phyloP scores from a whole-genome alignment of 2,113 vertebrate species.

The Tamias sibiricus region DNA sequence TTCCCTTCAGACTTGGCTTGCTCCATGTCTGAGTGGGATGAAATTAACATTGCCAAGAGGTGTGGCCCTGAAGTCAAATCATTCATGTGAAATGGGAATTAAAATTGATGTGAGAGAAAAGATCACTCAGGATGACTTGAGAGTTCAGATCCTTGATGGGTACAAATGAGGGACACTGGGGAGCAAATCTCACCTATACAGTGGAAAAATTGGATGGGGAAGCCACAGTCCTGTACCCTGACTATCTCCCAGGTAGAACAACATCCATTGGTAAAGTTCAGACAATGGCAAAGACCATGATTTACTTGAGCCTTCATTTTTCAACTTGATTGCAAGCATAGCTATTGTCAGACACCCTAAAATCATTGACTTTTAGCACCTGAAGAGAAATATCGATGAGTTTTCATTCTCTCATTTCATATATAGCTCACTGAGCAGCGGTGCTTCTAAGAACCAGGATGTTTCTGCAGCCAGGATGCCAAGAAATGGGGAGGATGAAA shows the following conservation, averaged over 20 bases:
- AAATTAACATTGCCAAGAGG: constrained; percentile 64
- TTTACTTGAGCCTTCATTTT: not conserved
- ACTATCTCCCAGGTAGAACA: not conserved
- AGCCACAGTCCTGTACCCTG: not conserved
- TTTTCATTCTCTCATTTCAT: not conserved
- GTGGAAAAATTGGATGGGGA: not conserved
- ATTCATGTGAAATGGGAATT: constrained; percentile 10
- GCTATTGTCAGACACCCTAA: not conserved
- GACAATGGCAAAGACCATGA: not conserved
- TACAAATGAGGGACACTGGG: not conserved
- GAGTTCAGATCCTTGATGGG: not conserved
- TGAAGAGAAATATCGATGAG: not conserved
- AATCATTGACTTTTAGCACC: not conserved
- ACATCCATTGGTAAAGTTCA: too few relatives aligned
- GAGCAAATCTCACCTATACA: not conserved
- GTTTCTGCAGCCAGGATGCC: not conserved
- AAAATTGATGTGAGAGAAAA: not conserved
- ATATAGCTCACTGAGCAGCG: not conserved
- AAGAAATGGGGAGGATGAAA: not conserved
- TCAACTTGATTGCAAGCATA: not conserved
- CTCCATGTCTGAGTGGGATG: not conserved
- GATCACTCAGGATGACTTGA: not conserved
- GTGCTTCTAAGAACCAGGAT: not conserved
- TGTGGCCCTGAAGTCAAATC: constrained; percentile 58
- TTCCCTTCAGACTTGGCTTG: constrained; percentile 66